phyloP scores from a whole-genome alignment of 2,113 vertebrate species.

The Propithecus coquereli region DNA sequence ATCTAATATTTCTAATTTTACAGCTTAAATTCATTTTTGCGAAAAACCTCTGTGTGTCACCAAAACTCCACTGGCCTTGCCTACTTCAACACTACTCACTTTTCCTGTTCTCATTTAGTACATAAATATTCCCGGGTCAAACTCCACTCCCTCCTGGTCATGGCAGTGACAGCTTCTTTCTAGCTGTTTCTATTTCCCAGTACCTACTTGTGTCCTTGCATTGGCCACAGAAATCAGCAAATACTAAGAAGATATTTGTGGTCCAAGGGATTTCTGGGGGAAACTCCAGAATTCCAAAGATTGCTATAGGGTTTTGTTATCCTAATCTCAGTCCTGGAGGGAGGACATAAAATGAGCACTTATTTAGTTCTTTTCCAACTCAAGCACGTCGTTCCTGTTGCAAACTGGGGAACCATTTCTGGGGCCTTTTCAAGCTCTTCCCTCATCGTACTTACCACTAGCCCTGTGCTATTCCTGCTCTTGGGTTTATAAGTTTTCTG shows the following conservation, averaged over 20 bases:
- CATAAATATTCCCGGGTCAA: too few relatives aligned
- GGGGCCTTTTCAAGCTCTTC: neutral
- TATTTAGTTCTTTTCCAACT: neutral
- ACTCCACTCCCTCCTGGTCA: neutral
- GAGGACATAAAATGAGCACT: neutral
- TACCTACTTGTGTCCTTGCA: neutral
- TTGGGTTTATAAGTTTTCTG: neutral
- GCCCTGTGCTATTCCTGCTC: neutral
- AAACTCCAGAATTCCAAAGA: neutral
- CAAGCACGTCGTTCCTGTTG: neutral
- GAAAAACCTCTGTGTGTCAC: neutral
- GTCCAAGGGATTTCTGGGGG: neutral
- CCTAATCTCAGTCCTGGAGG: neutral
- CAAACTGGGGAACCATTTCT: neutral
- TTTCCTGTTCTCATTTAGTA: neutral
- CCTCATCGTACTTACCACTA: neutral
- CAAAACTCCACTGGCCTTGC: neutral
- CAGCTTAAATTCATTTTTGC: neutral
- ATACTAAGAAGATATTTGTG: neutral
- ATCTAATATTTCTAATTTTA: neutral
- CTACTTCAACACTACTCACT: neutral
- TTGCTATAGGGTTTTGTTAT: neutral
- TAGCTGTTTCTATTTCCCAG: neutral
- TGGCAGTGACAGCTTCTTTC: neutral
- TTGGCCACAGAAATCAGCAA: neutral